These are phyloP conservation scores for Ptyas mucosa DNA, from an alignment of 2,113 vertebrate species.

Conservation along the genomic window DNA sequence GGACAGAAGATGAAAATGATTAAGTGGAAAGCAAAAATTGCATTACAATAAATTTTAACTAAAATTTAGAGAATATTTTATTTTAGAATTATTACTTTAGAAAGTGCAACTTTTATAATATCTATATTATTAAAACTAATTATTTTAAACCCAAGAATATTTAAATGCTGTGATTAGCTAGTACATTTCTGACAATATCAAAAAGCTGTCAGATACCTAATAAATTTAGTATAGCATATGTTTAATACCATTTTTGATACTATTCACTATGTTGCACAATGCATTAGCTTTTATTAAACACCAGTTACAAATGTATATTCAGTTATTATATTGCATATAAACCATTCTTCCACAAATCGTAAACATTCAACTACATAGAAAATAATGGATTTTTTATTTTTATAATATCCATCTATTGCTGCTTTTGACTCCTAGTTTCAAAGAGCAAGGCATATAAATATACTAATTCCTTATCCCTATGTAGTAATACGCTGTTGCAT, in stretches of 20 bases:
- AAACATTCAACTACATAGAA: accelerated
- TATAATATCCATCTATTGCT: not conserved
- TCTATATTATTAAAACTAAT: not conserved
- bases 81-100: not conserved
- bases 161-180: not conserved
- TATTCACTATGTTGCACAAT: not conserved
- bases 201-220: not conserved
- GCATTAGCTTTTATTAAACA: not conserved
- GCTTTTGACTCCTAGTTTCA: not conserved
- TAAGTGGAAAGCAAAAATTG: not conserved
- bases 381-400: not conserved
- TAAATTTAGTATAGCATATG: not conserved
- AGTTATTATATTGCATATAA: not conserved
- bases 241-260: not conserved
- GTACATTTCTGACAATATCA: not conserved
- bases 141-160: not conserved
- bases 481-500: not conserved
- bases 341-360: not conserved
- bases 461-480: not conserved
- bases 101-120: not conserved
- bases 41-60: not conserved
- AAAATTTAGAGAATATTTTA: not conserved
- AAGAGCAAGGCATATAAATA: not conserved
- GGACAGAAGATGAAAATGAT: not conserved
- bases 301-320: not conserved